phyloP scores from a whole-genome alignment of 2,888 invertebrate species.

The Liopterus haemorrhoidalis region DNA sequence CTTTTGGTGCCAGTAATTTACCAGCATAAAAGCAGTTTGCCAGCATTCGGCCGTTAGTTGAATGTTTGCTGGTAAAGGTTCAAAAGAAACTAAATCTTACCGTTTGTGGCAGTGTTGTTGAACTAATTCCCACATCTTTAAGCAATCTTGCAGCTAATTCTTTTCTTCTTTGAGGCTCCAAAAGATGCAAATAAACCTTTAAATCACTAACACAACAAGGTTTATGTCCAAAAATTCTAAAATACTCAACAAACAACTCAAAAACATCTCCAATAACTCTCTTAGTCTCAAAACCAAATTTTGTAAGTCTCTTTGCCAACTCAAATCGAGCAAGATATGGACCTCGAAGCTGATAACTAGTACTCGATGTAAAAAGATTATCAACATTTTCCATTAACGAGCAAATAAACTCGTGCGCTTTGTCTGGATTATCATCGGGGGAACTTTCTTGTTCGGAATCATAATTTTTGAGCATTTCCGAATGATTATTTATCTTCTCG shows the following conservation, averaged over 20 bases:
- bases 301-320: conserved; percentile 57
- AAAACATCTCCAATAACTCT: conserved; percentile 58
- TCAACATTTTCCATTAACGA: conserved; percentile 40
- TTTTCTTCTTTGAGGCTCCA: conserved; percentile 58
- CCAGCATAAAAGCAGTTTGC: no score
- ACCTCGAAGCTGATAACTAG: conserved; percentile 56
- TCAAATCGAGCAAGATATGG: conserved; percentile 81
- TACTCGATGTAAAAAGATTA: conserved; percentile 13
- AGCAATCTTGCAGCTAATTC: conserved; percentile 55
- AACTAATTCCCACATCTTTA: conserved; percentile 58
- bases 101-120: conserved; percentile 57
- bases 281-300: conserved; percentile 50
- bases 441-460: conserved; percentile 35
- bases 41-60: no score
- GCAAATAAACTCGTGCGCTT: conserved; percentile 46
- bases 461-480: conserved; percentile 13
- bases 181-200: conserved; percentile 63
- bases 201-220: conserved; percentile 82
- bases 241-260: conserved; percentile 71
- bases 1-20: no score
- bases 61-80: no score
- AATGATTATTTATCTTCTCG: conserved; percentile 35
- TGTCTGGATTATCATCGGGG: conserved; percentile 44
- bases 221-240: conserved; percentile 75
- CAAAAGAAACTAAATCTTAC: conserved; percentile 44